Evolutionary conservation across 2,113 vertebrate species (phyloP).

Genomic region (Todiramphus saurophagus): DNA sequence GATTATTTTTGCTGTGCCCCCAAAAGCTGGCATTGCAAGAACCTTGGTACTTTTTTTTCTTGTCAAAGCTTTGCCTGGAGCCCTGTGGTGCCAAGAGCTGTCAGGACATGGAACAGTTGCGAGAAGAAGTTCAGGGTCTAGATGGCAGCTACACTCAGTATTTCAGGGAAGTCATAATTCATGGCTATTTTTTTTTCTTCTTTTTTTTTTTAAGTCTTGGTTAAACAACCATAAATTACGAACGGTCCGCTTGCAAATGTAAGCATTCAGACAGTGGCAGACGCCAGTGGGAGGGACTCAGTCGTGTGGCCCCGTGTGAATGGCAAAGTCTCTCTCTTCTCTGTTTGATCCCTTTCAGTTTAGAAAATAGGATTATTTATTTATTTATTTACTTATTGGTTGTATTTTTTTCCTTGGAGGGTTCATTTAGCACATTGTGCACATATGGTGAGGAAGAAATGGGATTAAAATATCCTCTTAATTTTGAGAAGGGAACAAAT

Average conservation of each 20-base stretch:
- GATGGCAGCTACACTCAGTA: not conserved
- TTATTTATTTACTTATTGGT: too few species aligned
- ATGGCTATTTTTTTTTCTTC: not conserved
- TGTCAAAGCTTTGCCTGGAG: not conserved
- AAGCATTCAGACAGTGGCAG: not conserved
- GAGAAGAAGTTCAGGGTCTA: not conserved
- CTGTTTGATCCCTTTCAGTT: not conserved
- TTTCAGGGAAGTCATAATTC: conserved; percentile 53
- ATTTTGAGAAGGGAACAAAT: not conserved
- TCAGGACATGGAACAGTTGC: not conserved
- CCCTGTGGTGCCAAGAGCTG: not conserved
- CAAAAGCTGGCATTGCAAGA: not conserved
- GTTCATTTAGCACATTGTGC: not conserved
- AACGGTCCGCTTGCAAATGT: not conserved
- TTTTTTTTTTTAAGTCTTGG: not conserved
- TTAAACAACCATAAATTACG: conserved; percentile 7
- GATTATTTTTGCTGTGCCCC: not conserved
- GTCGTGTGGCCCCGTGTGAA: not conserved
- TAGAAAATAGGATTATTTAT: not conserved
- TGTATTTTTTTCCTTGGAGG: not conserved
- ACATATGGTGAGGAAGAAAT: not conserved
- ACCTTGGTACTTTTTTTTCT: not conserved
- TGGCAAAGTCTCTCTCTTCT: not conserved
- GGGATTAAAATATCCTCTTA: not conserved
- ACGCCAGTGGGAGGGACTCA: not conserved